Percentiles rank a stretch among this genome's conserved stretches.
These are phyloP conservation scores for Anastrepha ludens DNA, from an alignment of 1,140 invertebrate species.

Conservation along the genomic window DNA sequence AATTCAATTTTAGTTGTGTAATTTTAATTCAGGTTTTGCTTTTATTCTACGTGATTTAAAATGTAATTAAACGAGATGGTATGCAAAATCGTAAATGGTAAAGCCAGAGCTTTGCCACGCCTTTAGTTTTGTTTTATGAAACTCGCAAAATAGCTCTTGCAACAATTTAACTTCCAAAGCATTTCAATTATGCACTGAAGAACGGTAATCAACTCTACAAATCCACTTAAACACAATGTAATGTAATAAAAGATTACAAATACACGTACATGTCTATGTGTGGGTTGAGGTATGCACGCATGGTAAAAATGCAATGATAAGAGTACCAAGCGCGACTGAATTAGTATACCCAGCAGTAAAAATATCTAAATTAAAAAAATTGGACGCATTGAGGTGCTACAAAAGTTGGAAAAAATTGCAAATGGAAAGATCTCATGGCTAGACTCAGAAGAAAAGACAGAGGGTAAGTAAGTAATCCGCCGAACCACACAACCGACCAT, in stretches of 20 bases:
- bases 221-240: slow-evolving; percentile 52
- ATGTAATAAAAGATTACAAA: slow-evolving; percentile 16
- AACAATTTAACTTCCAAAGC: slow-evolving; percentile 46
- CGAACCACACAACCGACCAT: too few species aligned
- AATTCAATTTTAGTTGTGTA: too few species aligned
- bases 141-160: background rate
- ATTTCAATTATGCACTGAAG: slow-evolving; percentile 26
- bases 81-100: background rate
- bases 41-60: background rate
- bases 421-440: too few species aligned
- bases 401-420: too few species aligned
- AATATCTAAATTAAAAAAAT: too few species aligned
- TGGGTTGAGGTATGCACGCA: background rate
- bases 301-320: background rate
- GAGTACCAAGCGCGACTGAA: background rate
- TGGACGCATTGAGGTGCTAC: too few species aligned
- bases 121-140: background rate
- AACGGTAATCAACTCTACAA: slow-evolving; percentile 41
- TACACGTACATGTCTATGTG: background rate
- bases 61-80: background rate
- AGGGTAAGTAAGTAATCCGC: too few species aligned
- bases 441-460: too few species aligned
- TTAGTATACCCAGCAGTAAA: background rate
- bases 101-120: background rate
- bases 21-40: too few species aligned